These are phyloP conservation scores for Macrophya alboannulata DNA, from an alignment of 2,888 invertebrate genomes.

Conservation along the genomic window DNA sequence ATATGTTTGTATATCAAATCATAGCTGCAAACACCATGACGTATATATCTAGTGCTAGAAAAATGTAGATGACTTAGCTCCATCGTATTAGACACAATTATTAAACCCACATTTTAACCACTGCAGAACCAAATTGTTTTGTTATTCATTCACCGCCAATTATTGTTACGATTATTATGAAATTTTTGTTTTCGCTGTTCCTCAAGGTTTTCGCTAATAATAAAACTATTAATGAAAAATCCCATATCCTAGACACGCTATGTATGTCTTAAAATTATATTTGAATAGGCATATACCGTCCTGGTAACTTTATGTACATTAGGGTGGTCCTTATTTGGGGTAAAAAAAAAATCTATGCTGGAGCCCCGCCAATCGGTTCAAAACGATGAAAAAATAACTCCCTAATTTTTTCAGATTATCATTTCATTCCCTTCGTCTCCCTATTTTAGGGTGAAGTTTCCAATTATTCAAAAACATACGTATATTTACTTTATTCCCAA, in stretches of 20 bases:
- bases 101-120: slow-evolving; percentile 9
- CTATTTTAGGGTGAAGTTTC: no score
- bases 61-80: neutral
- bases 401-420: no score
- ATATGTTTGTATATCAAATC: neutral
- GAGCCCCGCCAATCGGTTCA: no score
- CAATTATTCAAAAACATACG: no score
- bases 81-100: neutral
- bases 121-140: neutral
- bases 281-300: neutral
- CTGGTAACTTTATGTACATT: neutral
- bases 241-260: neutral
- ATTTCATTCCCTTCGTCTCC: no score
- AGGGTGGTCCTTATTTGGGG: no score
- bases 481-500: no score
- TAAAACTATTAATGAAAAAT: neutral
- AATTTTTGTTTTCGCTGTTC: neutral
- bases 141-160: neutral
- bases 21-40: neutral
- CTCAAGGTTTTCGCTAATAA: neutral
- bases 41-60: neutral
- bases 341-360: no score
- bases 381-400: no score
- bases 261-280: neutral
- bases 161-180: neutral